A percentile compares a stretch with the other conserved stretches of the same genome.
These are phyloP conservation scores for Oncopodura yosiiana DNA, from an alignment of 1,140 invertebrate genomes.

Conservation along the genomic window DNA sequence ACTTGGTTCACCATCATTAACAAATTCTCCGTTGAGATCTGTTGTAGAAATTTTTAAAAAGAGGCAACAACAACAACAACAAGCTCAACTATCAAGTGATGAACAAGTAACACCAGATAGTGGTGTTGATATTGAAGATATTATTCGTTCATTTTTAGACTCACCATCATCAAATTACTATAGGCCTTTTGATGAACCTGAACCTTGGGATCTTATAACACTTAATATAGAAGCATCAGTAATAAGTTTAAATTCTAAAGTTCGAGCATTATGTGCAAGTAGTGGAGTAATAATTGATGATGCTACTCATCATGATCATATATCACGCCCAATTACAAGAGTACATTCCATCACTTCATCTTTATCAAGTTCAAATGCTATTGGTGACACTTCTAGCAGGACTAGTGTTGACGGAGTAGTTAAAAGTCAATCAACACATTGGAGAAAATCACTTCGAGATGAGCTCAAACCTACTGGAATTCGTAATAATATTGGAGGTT, in stretches of 20 bases:
- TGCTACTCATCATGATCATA: too few species aligned
- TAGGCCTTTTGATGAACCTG: slow-evolving; percentile 69
- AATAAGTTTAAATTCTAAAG: slow-evolving; percentile 33
- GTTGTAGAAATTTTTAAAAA: slow-evolving; percentile 29
- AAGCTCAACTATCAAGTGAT: not conserved
- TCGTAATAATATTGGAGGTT: too few species aligned
- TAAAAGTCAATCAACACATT: too few species aligned
- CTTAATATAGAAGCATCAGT: slow-evolving; percentile 61
- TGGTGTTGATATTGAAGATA: slow-evolving; percentile 30
- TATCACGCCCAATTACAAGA: too few species aligned
- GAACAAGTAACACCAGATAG: slow-evolving; percentile 32
- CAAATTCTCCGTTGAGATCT: slow-evolving; percentile 28
- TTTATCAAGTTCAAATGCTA: too few species aligned
- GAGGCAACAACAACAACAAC: not conserved
- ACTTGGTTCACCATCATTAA: slow-evolving; percentile 26
- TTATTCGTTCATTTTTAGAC: slow-evolving; percentile 49
- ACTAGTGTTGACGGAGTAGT: too few species aligned
- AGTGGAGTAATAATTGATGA: slow-evolving; percentile 21
- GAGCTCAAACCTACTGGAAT: too few species aligned
- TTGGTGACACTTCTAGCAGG: too few species aligned
- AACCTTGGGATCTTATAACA: slow-evolving; percentile 78
- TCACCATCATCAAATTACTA: slow-evolving; percentile 71
- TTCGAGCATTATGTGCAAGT: slow-evolving; percentile 26
- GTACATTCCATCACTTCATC: too few species aligned
- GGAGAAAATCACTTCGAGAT: too few species aligned